A percentile compares a stretch with the other conserved stretches of the same genome.
Evolutionary conservation across 2,113 vertebrate genomes (phyloP).

Genomic region (Poicephalus gulielmi): DNA sequence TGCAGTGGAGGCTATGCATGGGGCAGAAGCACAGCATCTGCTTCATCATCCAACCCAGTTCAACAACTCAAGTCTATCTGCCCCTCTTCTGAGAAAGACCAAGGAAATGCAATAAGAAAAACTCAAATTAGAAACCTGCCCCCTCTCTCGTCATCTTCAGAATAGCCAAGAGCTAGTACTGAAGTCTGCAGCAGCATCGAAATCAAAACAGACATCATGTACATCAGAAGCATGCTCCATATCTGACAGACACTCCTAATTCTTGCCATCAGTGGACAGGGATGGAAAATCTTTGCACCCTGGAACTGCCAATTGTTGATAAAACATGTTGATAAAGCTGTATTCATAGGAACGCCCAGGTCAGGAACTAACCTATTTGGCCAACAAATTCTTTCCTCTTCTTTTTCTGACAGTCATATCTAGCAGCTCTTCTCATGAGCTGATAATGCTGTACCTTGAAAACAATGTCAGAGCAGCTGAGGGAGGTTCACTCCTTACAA

Average conservation of each 20-base stretch:
- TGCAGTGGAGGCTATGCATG: fast-evolving
- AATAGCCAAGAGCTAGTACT: neutral
- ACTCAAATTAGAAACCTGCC: neutral
- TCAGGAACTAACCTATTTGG: neutral
- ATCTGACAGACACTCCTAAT: neutral
- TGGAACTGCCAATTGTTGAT: neutral
- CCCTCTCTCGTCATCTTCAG: neutral
- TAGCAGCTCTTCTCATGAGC: neutral
- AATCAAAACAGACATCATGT: neutral
- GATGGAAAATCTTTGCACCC: neutral
- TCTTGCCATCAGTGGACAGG: neutral
- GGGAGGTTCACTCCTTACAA: neutral
- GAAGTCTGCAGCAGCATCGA: neutral
- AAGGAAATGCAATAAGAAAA: neutral
- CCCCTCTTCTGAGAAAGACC: neutral
- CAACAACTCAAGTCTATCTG: neutral
- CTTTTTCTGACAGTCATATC: neutral
- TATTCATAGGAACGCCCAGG: neutral
- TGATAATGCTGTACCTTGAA: neutral
- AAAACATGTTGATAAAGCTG: neutral
- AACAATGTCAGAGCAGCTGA: neutral
- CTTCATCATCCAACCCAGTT: neutral
- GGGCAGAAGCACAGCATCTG: neutral
- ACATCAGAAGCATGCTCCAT: neutral
- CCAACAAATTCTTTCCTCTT: neutral